Evolutionary conservation across 2,888 invertebrate genomes (phyloP).

Genomic region (Lasioglossum zephyrum): DNA sequence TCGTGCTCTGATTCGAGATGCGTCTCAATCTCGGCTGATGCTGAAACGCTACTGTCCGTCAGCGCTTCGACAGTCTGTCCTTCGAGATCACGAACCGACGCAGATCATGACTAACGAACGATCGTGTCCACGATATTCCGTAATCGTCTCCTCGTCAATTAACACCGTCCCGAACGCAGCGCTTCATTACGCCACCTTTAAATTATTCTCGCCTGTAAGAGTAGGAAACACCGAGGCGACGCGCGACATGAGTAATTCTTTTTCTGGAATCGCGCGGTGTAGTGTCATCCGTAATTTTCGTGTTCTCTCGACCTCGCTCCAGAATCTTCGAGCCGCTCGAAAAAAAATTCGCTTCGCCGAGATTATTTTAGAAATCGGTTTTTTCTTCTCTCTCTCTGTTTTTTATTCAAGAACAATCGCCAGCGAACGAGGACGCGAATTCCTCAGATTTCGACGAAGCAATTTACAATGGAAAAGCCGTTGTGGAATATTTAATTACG

Average conservation of each 20-base stretch:
- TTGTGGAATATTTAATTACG: conserved; percentile 22
- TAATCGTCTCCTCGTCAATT: conserved; percentile 77
- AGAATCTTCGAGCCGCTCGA: conserved; percentile 37
- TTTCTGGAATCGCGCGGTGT: conserved; percentile 46
- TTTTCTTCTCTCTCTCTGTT: neutral
- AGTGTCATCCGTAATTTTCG: conserved; percentile 30
- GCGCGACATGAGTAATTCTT: conserved; percentile 59
- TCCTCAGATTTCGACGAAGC: neutral
- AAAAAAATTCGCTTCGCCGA: neutral
- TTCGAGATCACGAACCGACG: conserved; percentile 72
- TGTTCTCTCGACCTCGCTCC: conserved; percentile 52
- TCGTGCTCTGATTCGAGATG: conserved; percentile 7
- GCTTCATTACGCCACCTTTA: conserved; percentile 70
- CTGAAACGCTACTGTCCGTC: conserved; percentile 54
- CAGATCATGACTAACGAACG: conserved; percentile 75
- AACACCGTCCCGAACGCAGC: conserved; percentile 69
- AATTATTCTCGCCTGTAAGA: conserved; percentile 63
- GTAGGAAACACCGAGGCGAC: conserved; percentile 14
- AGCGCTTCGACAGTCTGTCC: conserved; percentile 62
- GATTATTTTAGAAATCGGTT: conserved; percentile 8
- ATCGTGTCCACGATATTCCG: conserved; percentile 74
- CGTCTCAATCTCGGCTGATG: conserved; percentile 45
- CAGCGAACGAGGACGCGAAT: too few relatives aligned
- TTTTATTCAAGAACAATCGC: neutral
- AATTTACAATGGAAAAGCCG: conserved; percentile 26